These are phyloP conservation scores for Leptobrachium leishanense DNA, from an alignment of 2,113 vertebrate species.

Conservation along the genomic window DNA sequence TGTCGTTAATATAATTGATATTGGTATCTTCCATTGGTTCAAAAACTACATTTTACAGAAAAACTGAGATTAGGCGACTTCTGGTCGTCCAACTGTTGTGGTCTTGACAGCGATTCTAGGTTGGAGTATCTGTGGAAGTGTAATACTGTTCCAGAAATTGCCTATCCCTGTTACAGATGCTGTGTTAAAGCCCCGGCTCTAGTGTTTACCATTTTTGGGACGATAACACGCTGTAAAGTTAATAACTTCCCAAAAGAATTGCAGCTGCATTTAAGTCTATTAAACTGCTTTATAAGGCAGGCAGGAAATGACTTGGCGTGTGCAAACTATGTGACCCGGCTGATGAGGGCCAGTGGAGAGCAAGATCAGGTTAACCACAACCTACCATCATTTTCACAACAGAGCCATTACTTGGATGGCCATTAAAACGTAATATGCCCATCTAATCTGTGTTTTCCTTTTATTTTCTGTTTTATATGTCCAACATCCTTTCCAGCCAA, in stretches of 20 bases:
- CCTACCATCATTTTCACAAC: slow-evolving; percentile 53
- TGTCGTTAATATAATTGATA: too few species aligned
- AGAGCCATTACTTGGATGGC: neutral
- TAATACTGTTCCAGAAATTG: too few species aligned
- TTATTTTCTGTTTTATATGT: too few species aligned
- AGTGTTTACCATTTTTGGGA: slow-evolving; percentile 9
- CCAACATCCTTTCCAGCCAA: too few species aligned
- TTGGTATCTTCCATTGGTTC: too few species aligned
- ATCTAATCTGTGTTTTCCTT: slow-evolving; percentile 12
- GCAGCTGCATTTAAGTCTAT: slow-evolving; percentile 59
- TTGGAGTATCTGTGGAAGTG: too few species aligned
- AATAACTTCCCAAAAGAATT: slow-evolving; percentile 52
- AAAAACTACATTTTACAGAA: neutral
- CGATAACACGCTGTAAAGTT: slow-evolving; percentile 42
- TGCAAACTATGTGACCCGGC: slow-evolving; percentile 74
- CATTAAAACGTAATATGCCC: slow-evolving; percentile 14
- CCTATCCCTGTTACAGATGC: neutral
- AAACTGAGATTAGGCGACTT: neutral
- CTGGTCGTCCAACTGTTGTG: neutral
- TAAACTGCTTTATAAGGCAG: slow-evolving; percentile 64
- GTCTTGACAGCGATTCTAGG: too few species aligned
- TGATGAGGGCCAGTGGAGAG: slow-evolving; percentile 51
- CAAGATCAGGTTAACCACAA: slow-evolving; percentile 59
- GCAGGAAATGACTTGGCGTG: slow-evolving; percentile 82
- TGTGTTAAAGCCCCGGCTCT: neutral